Percentiles rank a stretch among this genome's conserved stretches.
Conservation (phyloP, 1,140 invertebrate genomes). For the Caenorhabditis inopinata region DNA sequence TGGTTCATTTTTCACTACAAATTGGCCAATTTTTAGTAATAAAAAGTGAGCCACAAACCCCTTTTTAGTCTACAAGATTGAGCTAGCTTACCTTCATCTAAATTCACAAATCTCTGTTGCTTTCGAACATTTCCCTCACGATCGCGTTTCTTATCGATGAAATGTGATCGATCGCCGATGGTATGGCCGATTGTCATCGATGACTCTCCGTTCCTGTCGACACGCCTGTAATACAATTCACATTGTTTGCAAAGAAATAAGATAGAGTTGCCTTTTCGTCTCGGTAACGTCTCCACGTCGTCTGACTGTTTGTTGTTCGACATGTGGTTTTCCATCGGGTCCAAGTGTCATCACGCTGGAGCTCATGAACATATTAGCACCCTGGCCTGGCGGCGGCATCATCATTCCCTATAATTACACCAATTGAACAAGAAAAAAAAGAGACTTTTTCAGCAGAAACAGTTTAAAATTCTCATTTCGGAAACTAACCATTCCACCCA, state of each 20-base stretch:
- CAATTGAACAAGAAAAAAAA: too few species aligned
- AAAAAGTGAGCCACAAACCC: too few species aligned
- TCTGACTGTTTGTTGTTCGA: slow-evolving; percentile 56
- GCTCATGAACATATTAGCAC: slow-evolving; percentile 50
- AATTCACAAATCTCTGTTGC: slow-evolving; percentile 60
- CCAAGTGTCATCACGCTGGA: slow-evolving; percentile 62
- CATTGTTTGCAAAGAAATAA: not conserved
- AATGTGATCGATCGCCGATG: slow-evolving; percentile 58
- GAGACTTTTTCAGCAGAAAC: too few species aligned
- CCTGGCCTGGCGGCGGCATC: slow-evolving; percentile 6
- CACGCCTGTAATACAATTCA: slow-evolving; percentile 50
- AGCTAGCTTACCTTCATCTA: slow-evolving; percentile 53
- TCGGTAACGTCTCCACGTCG: slow-evolving; percentile 63
- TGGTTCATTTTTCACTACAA: too few species aligned
- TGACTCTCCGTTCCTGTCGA: slow-evolving; percentile 53
- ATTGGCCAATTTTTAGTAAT: too few species aligned
- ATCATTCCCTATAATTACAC: not conserved
- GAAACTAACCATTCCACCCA: not conserved
- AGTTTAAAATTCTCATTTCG: too few species aligned
- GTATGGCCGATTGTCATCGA: slow-evolving; percentile 58
- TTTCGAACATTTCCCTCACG: slow-evolving; percentile 57
- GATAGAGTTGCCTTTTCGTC: slow-evolving; percentile 49
- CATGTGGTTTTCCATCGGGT: slow-evolving; percentile 52
- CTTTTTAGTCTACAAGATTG: too few species aligned
- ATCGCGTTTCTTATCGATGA: slow-evolving; percentile 64